Base-by-base conservation (phyloP, 2,888 invertebrate species). In the Smittia sp. region DNA sequence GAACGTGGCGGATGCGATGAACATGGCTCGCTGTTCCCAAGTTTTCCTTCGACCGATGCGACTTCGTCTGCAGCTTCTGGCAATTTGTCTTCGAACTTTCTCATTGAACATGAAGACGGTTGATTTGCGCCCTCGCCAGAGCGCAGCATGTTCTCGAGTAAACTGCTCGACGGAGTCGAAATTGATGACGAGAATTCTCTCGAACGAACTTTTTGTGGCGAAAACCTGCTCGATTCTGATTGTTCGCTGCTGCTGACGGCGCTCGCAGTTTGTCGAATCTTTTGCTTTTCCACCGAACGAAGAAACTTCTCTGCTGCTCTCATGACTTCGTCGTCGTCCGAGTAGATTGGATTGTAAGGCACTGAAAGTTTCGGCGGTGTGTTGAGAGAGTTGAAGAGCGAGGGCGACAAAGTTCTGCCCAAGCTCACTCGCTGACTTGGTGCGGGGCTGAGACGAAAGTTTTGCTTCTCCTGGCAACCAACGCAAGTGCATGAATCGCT, bases 341-440 rank as follows among this genome's bases (percentile, higher is more conserved):
- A 65, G 15, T 65, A 65, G 15, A 65, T 65, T 25, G 65, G 25
- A 32, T 65, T 65, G 65, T 25, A 65, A 18, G 65, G 65, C 1
- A 27, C 65, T 27, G 65, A 32, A 65, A 65, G n/a, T 11, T 24
- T 25, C 1, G 11, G 7, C 1, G 32, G 27, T 13, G 65, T 3
- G 20, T 22, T 24, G 7, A 20, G 3, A 11, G n/a, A 11, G 1
- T 9, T n/a, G 24, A 15, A 24, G 3, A 13, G 9, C 4, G 32
- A 25, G 3, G 25, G 63, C 6, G 63, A 22, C 7, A 24, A 13
- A 22, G 6, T 18, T 11, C 22, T n/a, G 6, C 22, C 2, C 6
- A 11, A 11, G 2, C 11, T 46, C 15, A 15, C 6, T 15, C 11
- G 15, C n/a, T 46, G 11, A 11, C 2, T 15, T n/a, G 15, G 20